Conservation (phyloP, 2,888 invertebrate genomes). For the Gymnocheta viridis region DNA sequence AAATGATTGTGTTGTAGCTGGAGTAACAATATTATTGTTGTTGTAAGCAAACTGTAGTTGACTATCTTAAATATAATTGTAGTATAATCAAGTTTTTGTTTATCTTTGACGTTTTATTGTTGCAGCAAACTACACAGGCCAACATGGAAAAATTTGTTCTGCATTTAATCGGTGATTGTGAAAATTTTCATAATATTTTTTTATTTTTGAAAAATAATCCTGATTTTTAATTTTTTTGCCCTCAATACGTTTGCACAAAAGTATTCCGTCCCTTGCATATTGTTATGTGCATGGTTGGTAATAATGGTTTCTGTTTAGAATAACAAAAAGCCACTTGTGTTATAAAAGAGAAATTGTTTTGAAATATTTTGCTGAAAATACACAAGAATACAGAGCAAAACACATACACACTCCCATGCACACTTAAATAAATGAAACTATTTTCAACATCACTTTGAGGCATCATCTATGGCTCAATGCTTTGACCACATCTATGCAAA, state of each 20-base stretch:
- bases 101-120: too few relatives aligned
- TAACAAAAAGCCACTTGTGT: slow-evolving; percentile 60
- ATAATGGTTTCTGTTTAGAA: slow-evolving; percentile 65
- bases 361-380: slow-evolving; percentile 54
- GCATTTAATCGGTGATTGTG: too few relatives aligned
- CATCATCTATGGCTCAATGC: slow-evolving; percentile 61
- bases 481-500: slow-evolving; percentile 67
- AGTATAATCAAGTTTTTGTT: too few relatives aligned
- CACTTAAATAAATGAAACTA: slow-evolving; percentile 34
- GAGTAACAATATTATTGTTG: too few relatives aligned
- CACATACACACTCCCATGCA: not conserved
- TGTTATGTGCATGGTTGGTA: slow-evolving; percentile 44
- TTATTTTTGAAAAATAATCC: too few relatives aligned
- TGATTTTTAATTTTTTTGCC: not conserved
- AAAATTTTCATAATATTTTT: too few relatives aligned
- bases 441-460: slow-evolving; percentile 63
- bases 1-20: too few relatives aligned
- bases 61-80: too few relatives aligned
- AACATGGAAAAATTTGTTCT: too few relatives aligned
- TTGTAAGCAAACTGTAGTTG: too few relatives aligned
- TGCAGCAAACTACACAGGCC: too few relatives aligned
- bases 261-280: not conserved
- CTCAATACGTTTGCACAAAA: not conserved
- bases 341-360: slow-evolving; percentile 64
- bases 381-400: not conserved